Conservation (phyloP, 2,113 vertebrate genomes). For the Lepisosteus osseus region DNA sequence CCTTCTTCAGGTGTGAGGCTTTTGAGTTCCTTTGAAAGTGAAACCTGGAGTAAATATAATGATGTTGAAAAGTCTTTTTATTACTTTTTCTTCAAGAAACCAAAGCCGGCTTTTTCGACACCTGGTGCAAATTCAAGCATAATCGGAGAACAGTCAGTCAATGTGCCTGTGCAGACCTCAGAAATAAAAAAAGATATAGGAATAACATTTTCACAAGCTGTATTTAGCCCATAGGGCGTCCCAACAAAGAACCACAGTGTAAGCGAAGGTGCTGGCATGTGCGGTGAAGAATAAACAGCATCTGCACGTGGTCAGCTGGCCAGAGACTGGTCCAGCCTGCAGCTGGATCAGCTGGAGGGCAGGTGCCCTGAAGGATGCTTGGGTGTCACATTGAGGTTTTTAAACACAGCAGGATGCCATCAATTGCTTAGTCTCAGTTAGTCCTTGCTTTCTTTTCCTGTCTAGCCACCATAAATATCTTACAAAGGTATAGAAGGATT, state of each 20-base stretch:
- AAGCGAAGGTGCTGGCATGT: neutral
- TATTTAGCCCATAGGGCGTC: neutral
- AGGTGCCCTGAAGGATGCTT: constrained; percentile 28
- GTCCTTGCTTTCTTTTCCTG: too few species aligned
- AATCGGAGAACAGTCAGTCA: neutral
- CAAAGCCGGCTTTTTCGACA: constrained; percentile 15
- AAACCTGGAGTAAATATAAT: constrained; percentile 26
- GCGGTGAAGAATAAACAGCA: constrained; percentile 12
- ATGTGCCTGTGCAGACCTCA: neutral
- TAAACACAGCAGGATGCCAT: neutral
- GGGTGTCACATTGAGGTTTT: constrained; percentile 33
- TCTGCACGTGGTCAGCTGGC: constrained; percentile 15
- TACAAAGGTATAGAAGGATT: constrained; percentile 10
- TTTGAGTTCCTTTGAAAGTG: constrained; percentile 9
- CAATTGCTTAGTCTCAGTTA: neutral
- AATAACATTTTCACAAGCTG: neutral
- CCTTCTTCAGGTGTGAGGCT: neutral
- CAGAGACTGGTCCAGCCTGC: constrained; percentile 27
- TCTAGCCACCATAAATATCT: neutral
- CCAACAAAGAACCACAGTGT: constrained; percentile 14
- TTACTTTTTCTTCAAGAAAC: constrained; percentile 10
- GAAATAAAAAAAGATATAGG: neutral
- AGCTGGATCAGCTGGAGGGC: constrained; percentile 38
- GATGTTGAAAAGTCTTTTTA: constrained; percentile 23
- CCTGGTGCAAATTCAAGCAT: neutral